These are phyloP conservation scores for Octopus sinensis DNA, from an alignment of 1,140 invertebrate genomes.

Conservation along the genomic window DNA sequence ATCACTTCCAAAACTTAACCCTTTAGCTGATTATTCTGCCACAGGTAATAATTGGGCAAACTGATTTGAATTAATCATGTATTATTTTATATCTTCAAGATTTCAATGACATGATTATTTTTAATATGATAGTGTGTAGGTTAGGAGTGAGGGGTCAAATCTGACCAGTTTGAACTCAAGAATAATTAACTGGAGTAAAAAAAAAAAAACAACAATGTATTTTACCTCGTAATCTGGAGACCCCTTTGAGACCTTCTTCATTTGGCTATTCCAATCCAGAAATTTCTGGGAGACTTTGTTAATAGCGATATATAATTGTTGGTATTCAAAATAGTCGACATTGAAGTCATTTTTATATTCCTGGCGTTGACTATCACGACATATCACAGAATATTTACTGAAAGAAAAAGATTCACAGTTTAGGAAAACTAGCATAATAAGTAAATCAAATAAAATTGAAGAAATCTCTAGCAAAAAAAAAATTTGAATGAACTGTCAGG, in stretches of 20 bases:
- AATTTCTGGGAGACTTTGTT: slow-evolving; percentile 75
- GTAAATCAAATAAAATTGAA: not conserved
- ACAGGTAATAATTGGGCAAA: too few relatives aligned
- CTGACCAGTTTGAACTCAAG: too few relatives aligned
- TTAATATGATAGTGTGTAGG: too few relatives aligned
- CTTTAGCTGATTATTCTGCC: too few relatives aligned
- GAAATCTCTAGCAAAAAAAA: not conserved
- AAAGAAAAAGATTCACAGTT: slow-evolving; percentile 24
- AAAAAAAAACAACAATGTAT: slow-evolving; percentile 20
- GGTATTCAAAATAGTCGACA: slow-evolving; percentile 79
- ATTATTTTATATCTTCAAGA: too few relatives aligned
- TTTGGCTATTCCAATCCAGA: slow-evolving; percentile 68
- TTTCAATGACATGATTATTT: too few relatives aligned
- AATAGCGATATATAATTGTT: slow-evolving; percentile 71
- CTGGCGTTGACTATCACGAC: slow-evolving; percentile 70
- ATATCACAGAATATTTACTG: slow-evolving; percentile 79
- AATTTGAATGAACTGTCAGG: not conserved
- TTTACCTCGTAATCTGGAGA: slow-evolving; percentile 62
- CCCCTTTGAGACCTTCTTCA: slow-evolving; percentile 61
- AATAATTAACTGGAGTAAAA: slow-evolving; percentile 26
- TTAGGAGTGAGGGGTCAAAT: too few relatives aligned
- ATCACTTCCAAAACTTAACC: too few relatives aligned
- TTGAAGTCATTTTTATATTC: slow-evolving; percentile 86
- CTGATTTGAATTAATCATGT: too few relatives aligned
- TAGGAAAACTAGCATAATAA: not conserved